These are phyloP conservation scores for Cyclina sinensis DNA, from an alignment of 1,140 invertebrate species.

Conservation along the genomic window DNA sequence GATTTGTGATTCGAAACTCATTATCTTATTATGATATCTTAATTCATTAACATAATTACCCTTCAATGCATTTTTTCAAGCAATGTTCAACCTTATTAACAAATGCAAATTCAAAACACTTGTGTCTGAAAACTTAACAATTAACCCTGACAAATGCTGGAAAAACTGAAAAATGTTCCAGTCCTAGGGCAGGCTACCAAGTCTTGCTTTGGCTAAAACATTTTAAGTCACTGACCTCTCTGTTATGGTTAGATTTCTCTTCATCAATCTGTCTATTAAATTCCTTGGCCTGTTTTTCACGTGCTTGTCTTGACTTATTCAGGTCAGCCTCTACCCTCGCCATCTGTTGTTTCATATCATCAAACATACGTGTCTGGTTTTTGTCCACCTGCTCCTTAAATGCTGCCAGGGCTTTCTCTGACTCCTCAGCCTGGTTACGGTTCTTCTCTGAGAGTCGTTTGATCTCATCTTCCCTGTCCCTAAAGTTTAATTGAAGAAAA, in stretches of 20 bases:
- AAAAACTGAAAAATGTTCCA: too few relatives aligned
- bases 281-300: conserved; percentile 85
- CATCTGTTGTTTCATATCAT: conserved; percentile 86
- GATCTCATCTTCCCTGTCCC: conserved; percentile 84
- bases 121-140: too few relatives aligned
- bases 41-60: too few relatives aligned
- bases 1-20: too few relatives aligned
- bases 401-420: conserved; percentile 84
- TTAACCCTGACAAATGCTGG: too few relatives aligned
- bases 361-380: conserved; percentile 84
- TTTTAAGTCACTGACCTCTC: conserved; percentile 75
- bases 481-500: too few relatives aligned
- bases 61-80: too few relatives aligned
- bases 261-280: conserved; percentile 83
- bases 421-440: conserved; percentile 76
- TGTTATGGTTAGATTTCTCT: conserved; percentile 79
- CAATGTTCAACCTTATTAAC: too few relatives aligned
- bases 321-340: conserved; percentile 83
- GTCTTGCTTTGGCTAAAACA: too few relatives aligned
- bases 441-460: conserved; percentile 78
- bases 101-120: too few relatives aligned
- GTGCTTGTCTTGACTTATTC: conserved; percentile 83
- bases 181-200: too few relatives aligned
- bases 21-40: too few relatives aligned
- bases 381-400: conserved; percentile 85